These are phyloP conservation scores for Haplotaxodon microlepis DNA, from an alignment of 2,113 vertebrate genomes.

Conservation along the genomic window DNA sequence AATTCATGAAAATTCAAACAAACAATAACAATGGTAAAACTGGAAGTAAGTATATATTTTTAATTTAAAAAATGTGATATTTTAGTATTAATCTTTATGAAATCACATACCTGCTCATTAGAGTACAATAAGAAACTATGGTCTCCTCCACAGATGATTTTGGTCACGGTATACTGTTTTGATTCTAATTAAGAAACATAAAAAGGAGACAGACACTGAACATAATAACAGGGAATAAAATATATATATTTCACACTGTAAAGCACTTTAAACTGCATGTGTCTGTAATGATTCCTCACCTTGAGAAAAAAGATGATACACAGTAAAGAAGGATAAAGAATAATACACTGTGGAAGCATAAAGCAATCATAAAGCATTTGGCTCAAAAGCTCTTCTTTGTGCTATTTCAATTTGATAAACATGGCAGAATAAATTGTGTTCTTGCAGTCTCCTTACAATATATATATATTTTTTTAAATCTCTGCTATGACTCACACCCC, in stretches of 20 bases:
- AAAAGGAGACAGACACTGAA: neutral
- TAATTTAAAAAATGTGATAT: neutral
- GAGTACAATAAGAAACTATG: constrained; percentile 90
- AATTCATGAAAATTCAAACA: neutral
- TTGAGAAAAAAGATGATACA: neutral
- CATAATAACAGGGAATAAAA: neutral
- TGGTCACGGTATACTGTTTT: constrained; percentile 79
- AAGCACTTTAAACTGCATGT: neutral
- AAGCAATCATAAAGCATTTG: neutral
- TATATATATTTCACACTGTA: neutral
- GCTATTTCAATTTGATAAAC: neutral
- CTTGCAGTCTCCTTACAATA: neutral
- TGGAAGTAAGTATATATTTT: neutral
- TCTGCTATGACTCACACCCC: neutral
- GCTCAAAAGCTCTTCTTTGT: neutral
- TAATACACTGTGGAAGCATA: neutral
- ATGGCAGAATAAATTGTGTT: neutral
- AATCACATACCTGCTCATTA: constrained; percentile 76
- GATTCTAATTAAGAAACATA: constrained; percentile 51
- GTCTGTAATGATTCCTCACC: neutral
- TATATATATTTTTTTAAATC: neutral
- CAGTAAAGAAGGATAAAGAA: neutral
- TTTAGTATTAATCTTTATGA: neutral
- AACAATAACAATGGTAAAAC: neutral
- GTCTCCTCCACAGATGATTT: constrained; percentile 91